These are phyloP conservation scores for Spisula subtruncata DNA, from an alignment of 2,888 invertebrate genomes.

Conservation along the genomic window DNA sequence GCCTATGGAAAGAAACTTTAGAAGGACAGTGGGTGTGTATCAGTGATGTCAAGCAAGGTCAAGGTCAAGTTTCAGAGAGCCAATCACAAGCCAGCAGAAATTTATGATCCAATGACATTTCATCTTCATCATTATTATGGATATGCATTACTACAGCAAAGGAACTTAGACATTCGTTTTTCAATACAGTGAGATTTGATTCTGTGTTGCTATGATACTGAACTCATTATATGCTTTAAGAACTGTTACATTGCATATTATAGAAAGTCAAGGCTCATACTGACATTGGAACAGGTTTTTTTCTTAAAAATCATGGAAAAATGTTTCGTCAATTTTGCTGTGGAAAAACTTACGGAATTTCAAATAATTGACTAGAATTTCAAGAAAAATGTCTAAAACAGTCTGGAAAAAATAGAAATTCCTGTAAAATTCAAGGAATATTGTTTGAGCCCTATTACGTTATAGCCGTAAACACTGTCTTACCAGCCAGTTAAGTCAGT, in stretches of 20 bases:
- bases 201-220: background rate
- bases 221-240: background rate
- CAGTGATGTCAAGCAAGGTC: constrained; percentile 91
- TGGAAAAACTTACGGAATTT: no score
- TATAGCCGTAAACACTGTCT: no score
- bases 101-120: constrained; percentile 42
- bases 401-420: no score
- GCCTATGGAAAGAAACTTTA: constrained; percentile 95
- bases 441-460: no score
- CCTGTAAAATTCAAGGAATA: no score
- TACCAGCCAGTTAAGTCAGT: no score
- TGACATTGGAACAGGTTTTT: no score
- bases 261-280: no score
- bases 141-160: background rate
- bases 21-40: constrained; percentile 98
- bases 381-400: no score
- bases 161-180: background rate
- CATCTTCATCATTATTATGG: constrained; percentile 19
- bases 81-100: constrained; percentile 65
- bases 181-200: background rate
- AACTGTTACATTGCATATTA: background rate
- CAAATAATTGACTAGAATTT: no score
- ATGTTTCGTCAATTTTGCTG: no score
- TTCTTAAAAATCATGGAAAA: no score
- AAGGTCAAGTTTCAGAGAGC: constrained; percentile 83